phyloP scores from a whole-genome alignment of 2,888 invertebrate genomes.

The Rotaria macrura region DNA sequence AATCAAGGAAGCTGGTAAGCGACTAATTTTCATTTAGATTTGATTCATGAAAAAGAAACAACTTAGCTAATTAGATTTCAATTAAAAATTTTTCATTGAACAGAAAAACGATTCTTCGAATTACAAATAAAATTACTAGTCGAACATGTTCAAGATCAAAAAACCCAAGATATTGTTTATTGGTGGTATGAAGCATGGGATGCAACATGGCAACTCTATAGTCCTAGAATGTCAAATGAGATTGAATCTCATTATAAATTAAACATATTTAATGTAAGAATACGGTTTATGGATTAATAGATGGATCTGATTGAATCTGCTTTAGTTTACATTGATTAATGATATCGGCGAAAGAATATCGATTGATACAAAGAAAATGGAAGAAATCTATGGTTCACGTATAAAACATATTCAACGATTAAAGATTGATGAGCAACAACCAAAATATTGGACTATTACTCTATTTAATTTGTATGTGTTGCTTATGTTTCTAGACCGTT shows the following conservation, averaged over 20 bases:
- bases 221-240: neutral
- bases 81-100: neutral
- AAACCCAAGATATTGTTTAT: neutral
- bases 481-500: too few relatives aligned
- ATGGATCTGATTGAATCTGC: neutral
- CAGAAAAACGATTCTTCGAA: neutral
- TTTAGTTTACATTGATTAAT: neutral
- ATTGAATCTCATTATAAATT: neutral
- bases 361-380: neutral
- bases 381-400: neutral
- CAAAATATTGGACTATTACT: neutral
- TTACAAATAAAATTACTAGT: neutral
- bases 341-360: neutral
- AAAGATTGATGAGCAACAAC: neutral
- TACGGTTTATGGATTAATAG: neutral
- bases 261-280: neutral
- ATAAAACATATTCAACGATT: neutral
- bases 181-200: constrained; percentile 1
- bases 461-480: neutral
- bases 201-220: neutral
- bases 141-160: too few relatives aligned
- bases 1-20: neutral
- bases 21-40: too few relatives aligned
- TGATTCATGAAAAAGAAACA: too few relatives aligned
- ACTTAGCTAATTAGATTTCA: too few relatives aligned